Evolutionary conservation across 1,140 invertebrate species (phyloP).

Genomic region (Leptinotarsa undecemlineata): DNA sequence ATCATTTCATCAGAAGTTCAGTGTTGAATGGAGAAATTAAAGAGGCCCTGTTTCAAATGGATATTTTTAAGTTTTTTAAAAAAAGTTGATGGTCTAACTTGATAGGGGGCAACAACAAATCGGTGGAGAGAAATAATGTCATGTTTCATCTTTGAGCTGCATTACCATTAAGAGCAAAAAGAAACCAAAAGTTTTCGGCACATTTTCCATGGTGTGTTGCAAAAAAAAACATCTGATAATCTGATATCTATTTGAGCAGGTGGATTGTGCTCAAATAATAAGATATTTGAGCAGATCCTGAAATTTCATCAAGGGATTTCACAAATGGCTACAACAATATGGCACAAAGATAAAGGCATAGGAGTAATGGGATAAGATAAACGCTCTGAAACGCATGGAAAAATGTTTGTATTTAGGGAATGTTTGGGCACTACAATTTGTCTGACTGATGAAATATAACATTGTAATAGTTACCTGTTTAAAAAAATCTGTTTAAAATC

Average conservation of each 20-base stretch:
- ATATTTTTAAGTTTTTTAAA: constrained; percentile 30
- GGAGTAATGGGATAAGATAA: no score
- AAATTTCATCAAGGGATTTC: no score
- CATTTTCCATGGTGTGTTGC: constrained; percentile 46
- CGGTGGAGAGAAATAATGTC: constrained; percentile 39
- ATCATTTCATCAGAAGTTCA: constrained; percentile 27
- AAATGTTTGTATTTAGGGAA: no score
- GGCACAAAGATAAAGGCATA: no score
- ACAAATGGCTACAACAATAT: no score
- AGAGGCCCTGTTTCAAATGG: constrained; percentile 28
- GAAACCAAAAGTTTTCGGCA: constrained; percentile 47
- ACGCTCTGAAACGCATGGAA: no score
- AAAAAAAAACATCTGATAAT: constrained; percentile 35
- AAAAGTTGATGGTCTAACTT: constrained; percentile 22
- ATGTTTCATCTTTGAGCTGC: constrained; percentile 37
- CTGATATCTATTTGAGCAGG: constrained; percentile 36
- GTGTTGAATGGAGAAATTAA: constrained; percentile 33
- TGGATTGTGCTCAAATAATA: constrained; percentile 25
- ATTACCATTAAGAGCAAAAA: constrained; percentile 41
- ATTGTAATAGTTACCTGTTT: no score
- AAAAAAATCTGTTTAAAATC: no score
- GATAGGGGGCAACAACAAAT: constrained; percentile 13
- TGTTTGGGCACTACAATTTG: no score
- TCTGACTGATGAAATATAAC: no score
- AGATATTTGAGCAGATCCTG: no score